phyloP scores from a whole-genome alignment of 2,797 vertebrate species.

The Echeneis naucrates region DNA sequence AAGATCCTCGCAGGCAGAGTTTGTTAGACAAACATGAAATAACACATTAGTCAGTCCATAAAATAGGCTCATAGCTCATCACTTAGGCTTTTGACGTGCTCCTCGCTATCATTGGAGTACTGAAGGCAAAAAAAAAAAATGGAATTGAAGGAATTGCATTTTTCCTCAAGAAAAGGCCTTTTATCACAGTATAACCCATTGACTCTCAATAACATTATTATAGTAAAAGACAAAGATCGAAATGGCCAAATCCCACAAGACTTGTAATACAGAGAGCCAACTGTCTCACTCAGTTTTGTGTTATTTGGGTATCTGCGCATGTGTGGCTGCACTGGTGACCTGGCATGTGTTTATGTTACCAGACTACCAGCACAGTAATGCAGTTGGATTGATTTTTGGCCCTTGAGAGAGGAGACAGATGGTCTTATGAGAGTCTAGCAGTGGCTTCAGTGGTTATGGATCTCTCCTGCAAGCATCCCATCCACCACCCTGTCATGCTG shows the following conservation, averaged over 20 bases:
- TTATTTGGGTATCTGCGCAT: constrained; percentile 13
- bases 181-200: constrained; percentile 74
- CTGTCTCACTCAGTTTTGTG: constrained; percentile 18
- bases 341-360: constrained; percentile 39
- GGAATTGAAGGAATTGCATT: constrained; percentile 46
- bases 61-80: constrained; percentile 48
- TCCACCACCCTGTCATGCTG: constrained; percentile 16
- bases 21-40: constrained; percentile 48
- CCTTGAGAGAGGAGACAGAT: constrained; percentile 64
- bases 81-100: constrained; percentile 23
- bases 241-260: constrained; percentile 44
- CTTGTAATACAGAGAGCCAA: constrained; percentile 33
- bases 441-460: constrained; percentile 66
- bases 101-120: constrained; percentile 37
- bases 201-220: constrained; percentile 66
- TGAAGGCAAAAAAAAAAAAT: constrained; percentile 46
- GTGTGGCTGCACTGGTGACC: constrained; percentile 28
- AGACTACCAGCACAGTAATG: constrained; percentile 48
- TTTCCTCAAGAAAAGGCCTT: constrained; percentile 46
- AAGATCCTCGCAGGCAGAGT: constrained; percentile 43
- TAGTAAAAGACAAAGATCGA: constrained; percentile 51
- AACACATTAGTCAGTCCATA: constrained; percentile 58
- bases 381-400: constrained; percentile 67
- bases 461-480: constrained; percentile 41
- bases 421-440: constrained; percentile 65